phyloP scores from a whole-genome alignment of 2,888 invertebrate species.

The Tetrapedia diversipes region DNA sequence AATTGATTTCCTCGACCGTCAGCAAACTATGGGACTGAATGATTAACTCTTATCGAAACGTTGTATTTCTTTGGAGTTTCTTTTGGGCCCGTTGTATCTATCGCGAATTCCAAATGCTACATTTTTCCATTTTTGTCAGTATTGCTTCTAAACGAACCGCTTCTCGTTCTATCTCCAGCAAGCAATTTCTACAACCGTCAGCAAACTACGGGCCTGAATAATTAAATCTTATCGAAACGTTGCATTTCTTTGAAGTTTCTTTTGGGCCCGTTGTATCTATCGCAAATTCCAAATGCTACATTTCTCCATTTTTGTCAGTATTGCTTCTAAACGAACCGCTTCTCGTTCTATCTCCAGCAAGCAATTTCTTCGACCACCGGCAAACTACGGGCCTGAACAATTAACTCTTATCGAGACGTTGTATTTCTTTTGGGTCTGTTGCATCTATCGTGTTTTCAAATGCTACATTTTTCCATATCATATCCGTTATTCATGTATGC shows the following conservation, averaged over 20 bases:
- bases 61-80: neutral
- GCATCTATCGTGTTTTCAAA: neutral
- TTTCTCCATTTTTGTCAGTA: neutral
- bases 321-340: neutral
- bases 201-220: too few relatives aligned
- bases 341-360: constrained; percentile 25
- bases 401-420: too few relatives aligned
- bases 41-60: constrained; percentile 29
- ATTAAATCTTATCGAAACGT: too few relatives aligned
- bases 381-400: too few relatives aligned
- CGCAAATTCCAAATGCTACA: neutral
- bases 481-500: neutral
- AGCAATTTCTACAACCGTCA: too few relatives aligned
- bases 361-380: too few relatives aligned
- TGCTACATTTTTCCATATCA: neutral
- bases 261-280: too few relatives aligned
- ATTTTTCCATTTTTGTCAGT: too few relatives aligned
- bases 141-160: neutral
- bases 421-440: too few relatives aligned
- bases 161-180: too few relatives aligned
- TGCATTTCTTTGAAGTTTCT: neutral
- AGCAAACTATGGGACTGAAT: neutral
- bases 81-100: neutral
- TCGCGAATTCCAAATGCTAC: too few relatives aligned
- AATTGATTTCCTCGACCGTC: neutral